Evolutionary conservation across 2,888 invertebrate genomes (phyloP).

Genomic region (Drosophila demipolita): DNA sequence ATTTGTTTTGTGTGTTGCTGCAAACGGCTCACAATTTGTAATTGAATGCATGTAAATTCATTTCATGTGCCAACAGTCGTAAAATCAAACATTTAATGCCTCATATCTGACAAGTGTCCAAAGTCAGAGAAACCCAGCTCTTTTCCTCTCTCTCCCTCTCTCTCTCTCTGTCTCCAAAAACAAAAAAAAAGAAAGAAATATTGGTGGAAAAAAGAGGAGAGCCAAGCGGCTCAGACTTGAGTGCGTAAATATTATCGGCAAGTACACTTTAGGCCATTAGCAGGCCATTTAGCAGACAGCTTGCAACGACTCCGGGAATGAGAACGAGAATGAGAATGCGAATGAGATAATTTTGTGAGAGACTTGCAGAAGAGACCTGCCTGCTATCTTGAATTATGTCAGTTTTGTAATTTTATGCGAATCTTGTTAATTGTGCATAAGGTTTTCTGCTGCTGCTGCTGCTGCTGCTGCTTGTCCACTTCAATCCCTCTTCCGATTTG

Average conservation of each 20-base stretch:
- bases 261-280: slow-evolving; percentile 82
- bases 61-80: slow-evolving; percentile 64
- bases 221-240: slow-evolving; percentile 24
- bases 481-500: not conserved
- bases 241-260: slow-evolving; percentile 78
- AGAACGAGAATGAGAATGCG: slow-evolving; percentile 45
- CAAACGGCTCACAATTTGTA: slow-evolving; percentile 76
- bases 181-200: not conserved
- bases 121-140: not conserved
- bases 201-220: not conserved
- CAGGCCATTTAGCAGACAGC: slow-evolving; percentile 73
- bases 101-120: slow-evolving; percentile 8
- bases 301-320: slow-evolving; percentile 44
- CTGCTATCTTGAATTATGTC: slow-evolving; percentile 83
- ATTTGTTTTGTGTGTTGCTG: slow-evolving; percentile 14
- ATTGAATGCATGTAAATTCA: slow-evolving; percentile 82
- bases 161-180: not conserved
- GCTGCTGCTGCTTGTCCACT: slow-evolving; percentile 12
- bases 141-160: not conserved
- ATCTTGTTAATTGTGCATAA: slow-evolving; percentile 75
- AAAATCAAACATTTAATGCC: slow-evolving; percentile 62
- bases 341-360: slow-evolving; percentile 58
- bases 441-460: slow-evolving; percentile 21
- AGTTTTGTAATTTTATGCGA: slow-evolving; percentile 80
- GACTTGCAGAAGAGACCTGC: slow-evolving; percentile 31